Conservation (phyloP, 1,140 invertebrate genomes). For the Orchesella cincta region DNA sequence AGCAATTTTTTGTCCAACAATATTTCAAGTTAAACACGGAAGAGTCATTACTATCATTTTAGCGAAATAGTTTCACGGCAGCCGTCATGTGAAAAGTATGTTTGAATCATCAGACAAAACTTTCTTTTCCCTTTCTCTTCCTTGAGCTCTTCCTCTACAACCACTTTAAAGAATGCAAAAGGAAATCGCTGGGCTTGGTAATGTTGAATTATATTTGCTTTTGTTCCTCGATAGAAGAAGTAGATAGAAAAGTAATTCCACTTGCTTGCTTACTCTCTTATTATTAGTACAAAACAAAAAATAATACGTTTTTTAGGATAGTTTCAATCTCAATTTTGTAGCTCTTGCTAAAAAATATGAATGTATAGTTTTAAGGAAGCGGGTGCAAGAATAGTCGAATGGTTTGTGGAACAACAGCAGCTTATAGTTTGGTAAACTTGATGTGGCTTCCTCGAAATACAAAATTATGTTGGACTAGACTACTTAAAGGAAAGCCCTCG, state of each 20-base stretch:
- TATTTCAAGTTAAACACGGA: background rate
- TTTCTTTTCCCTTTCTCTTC: background rate
- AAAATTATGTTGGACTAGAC: no score
- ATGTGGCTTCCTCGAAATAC: no score
- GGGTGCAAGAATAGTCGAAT: no score
- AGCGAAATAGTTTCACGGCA: background rate
- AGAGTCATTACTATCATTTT: conserved; percentile 2
- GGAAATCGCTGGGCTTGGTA: background rate
- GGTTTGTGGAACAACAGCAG: no score
- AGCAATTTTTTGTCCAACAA: no score
- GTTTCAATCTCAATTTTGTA: no score
- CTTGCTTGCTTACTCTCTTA: background rate
- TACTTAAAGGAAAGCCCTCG: no score
- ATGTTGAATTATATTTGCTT: background rate
- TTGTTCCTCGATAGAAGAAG: background rate
- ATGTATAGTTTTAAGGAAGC: no score
- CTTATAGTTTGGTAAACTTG: no score
- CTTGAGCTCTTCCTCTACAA: background rate
- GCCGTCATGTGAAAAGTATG: background rate
- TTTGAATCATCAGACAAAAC: background rate
- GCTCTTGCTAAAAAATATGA: no score
- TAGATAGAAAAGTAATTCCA: background rate
- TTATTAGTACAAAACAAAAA: background rate
- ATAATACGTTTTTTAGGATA: background rate
- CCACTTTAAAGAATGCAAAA: background rate